Evolutionary conservation across 2,888 invertebrate genomes (phyloP), one percentile per base, ranked within the genome.

Genomic region (Euproctis similis): DNA sequence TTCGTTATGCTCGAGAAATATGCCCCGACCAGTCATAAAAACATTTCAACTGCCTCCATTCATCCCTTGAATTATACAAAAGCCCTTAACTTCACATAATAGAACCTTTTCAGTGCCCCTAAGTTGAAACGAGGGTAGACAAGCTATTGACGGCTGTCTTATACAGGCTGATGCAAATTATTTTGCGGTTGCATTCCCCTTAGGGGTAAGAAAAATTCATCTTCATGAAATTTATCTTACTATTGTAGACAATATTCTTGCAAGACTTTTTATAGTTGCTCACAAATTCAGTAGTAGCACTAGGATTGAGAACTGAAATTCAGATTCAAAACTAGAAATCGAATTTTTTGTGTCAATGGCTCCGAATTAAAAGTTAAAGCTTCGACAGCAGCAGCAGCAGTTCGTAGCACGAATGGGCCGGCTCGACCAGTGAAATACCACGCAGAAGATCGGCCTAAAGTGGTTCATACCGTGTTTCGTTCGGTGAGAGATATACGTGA

Each of bases 41-140:
- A 30, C 20, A 24, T 24, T 24, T 18, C 24, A 24, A 24, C 17
- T 5, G 13, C n/a, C 19, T 13, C 13, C 13, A 29, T 24, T 17
- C 29, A 28, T n/a, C 29, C 24, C 24, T 19, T 30, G 29, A 30
- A 30, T 30, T 24, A 30, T 24, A 30, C 19, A 30, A 19, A n/a
- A 13, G 20, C 14, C 13, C 24, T 30, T 30, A 30, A 30, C 29
- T 30, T 24, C 29, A 30, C 24, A 30, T 30, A 30, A 30, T 20
- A n/a, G 29, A n/a, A 14, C n/a, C 29, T 19, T 20, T 30, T 30
- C 24, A 30, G 20, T 4, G 13, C 11, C n/a, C 14, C 24, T 10
- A 30, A 30, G 24, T 24, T 20, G 8, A n/a, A 13, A 18, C 14
- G 18, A 20, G 29, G 24, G 29, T 20, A 24, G 24, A 14, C 19